Evolutionary conservation across 1,140 invertebrate species (phyloP), one percentile per base, ranked within the genome.

Genomic region (Gryon sp.): DNA sequence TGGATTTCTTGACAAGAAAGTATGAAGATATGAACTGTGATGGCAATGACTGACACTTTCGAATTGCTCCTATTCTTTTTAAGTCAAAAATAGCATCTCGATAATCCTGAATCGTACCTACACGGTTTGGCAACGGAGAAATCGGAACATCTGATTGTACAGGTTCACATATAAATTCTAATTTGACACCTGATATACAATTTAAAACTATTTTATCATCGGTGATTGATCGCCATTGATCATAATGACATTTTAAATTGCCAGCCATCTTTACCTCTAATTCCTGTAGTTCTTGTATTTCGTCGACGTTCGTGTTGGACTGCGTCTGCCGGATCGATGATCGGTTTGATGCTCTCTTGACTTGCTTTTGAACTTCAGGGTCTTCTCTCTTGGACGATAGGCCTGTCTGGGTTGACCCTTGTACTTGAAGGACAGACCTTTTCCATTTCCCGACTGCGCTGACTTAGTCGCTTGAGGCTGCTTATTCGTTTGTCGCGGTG

Each of bases 361-460:
- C 16, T 7, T 40, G 40, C 19, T 19, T 38, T 48, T 24, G n/a
- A 34, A 36, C 30, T 38, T 18, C 12, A 19, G 24, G 15, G n/a
- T 63, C 43, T 48, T 43, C 26, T 45, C 15, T 26, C 16, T 45
- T 41, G 11, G 26, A 14, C 15, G 55, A 14, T 46, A 43, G 24
- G 16, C 68, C 59, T 40, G 30, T 55, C 57, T 53, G 48, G 20
- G 14, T 7, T 19, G 20, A 7, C 26, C 19, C 41, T 43, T 24
- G 34, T 38, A 18, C 12, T 43, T 52, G 9, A 15, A 19, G 34
- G 68, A 53, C 53, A 38, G 60, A 41, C 50, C 30, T 48, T 32
- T 73, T 57, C 46, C 76, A 57, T 73, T 79, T 76, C 32, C 69
- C 32, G 45, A 8, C 26, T 18, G 4, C 18, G 22, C 12, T 45